phyloP scores from a whole-genome alignment of 2,888 invertebrate species.

The Pelosia muscerda region DNA sequence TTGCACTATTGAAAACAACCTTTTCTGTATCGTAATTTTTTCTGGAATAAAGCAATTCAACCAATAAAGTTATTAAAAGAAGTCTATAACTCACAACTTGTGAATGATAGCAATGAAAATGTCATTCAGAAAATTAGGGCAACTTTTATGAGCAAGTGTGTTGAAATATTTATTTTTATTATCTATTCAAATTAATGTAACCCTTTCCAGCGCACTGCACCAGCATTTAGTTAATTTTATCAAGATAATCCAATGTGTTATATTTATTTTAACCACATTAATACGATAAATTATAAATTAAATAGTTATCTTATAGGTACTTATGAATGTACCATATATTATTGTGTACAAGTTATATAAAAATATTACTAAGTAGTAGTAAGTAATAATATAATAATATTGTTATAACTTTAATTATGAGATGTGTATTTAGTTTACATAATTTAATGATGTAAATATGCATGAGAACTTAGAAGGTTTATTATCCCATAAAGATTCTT shows the following conservation, averaged over 20 bases:
- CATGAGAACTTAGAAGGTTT: neutral
- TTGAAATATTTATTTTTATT: neutral
- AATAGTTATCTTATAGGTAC: neutral
- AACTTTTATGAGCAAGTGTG: too few relatives aligned
- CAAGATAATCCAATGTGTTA: neutral
- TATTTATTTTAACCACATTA: neutral
- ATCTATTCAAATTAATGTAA: neutral
- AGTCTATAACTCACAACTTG: too few relatives aligned
- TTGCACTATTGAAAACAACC: too few relatives aligned
- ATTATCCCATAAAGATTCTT: neutral
- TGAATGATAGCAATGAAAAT: too few relatives aligned
- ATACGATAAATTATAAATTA: neutral
- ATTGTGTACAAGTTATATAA: too few relatives aligned
- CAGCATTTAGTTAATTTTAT: neutral
- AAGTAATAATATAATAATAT: neutral
- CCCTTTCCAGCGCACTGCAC: too few relatives aligned
- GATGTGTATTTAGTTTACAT: too few relatives aligned
- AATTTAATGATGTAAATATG: constrained; percentile 13
- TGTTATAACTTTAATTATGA: neutral
- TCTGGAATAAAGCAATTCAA: too few relatives aligned
- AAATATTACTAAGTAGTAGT: too few relatives aligned
- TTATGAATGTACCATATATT: neutral
- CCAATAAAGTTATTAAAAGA: too few relatives aligned
- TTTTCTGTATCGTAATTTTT: too few relatives aligned
- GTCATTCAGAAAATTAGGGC: too few relatives aligned